phyloP scores from a whole-genome alignment of 2,888 invertebrate genomes.

The Melanchra persicariae region DNA sequence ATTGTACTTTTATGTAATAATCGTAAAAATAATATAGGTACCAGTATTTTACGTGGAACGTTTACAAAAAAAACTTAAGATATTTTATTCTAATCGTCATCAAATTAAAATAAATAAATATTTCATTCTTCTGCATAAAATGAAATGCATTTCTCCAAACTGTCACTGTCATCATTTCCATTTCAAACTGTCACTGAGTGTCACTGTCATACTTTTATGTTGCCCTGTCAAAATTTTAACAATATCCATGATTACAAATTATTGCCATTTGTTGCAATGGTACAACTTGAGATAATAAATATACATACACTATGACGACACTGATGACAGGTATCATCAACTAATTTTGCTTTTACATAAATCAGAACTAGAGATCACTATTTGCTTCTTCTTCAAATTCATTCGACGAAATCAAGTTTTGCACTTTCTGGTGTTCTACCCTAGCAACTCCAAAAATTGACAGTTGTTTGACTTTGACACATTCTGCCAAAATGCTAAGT shows the following conservation, averaged over 20 bases:
- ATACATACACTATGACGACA: too few relatives aligned
- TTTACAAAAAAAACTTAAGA: too few relatives aligned
- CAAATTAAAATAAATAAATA: too few relatives aligned
- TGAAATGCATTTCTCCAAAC: conserved; percentile 21
- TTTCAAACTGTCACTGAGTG: neutral
- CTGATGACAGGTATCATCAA: neutral
- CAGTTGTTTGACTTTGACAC: conserved; percentile 51
- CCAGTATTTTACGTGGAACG: too few relatives aligned
- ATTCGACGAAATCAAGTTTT: neutral
- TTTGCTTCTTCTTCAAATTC: neutral
- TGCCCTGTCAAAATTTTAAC: neutral
- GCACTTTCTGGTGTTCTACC: neutral
- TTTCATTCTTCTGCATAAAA: neutral
- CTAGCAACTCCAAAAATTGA: conserved; percentile 34
- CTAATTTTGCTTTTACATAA: too few relatives aligned
- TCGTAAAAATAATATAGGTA: too few relatives aligned
- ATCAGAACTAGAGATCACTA: neutral
- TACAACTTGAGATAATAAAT: neutral
- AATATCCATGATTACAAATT: neutral
- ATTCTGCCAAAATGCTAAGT: conserved; percentile 25
- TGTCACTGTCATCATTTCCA: conserved; percentile 2
- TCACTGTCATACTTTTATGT: conserved; percentile 13
- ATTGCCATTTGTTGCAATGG: neutral
- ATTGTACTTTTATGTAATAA: too few relatives aligned
- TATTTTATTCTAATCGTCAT: too few relatives aligned